Base-by-base conservation (phyloP, 2,888 invertebrate genomes). In the Stenolophus ochropezus region DNA sequence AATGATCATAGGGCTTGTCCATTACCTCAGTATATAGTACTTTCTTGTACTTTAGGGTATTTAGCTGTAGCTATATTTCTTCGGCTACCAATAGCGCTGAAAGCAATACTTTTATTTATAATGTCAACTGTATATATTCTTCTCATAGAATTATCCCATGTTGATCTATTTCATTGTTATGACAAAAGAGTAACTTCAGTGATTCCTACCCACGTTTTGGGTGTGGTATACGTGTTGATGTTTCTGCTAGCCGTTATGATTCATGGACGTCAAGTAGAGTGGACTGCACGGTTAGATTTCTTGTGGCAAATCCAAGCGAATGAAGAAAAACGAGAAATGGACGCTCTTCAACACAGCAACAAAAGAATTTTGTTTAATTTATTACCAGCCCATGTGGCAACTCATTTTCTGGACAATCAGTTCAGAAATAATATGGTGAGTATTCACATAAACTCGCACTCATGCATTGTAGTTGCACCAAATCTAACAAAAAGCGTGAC, bases 291-390 rank as follows among this genome's bases (percentile, higher is more conserved):
- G 25, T 90, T 95, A 61, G 95, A 95, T 90, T 95, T 95, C 88
- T 90, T 95, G 23, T 95, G 95, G 95, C 95, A 95, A 88, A 91
- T 94, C 84, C 95, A 97, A 91, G 97, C 97, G 2, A 93, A 96
- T 75, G 96, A 97, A 87, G 97, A 97, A 90, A 97, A 97, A 89
- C 92, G 94, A 76, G 97, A 97, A 88, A 97, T 97, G 97, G 96
- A 96, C 85, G 96, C 96, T n/a, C 89, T 97, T 83, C 97, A 95
- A 91, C 94, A 95, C 91, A 96, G 96, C 84, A 97, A 97, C 89
- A 93, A 94, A 88, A 91, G 96, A 86, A 97, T 97, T 86, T 89
- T 97, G 79, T 96, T 96, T 90, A 97, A 97, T 90, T 91, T 97
- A 84, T 91, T 97, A 81, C 97, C 97, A 23, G 94, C 96, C 76